Evolutionary conservation across 2,888 invertebrate species (phyloP).

Genomic region (Nineta flava): DNA sequence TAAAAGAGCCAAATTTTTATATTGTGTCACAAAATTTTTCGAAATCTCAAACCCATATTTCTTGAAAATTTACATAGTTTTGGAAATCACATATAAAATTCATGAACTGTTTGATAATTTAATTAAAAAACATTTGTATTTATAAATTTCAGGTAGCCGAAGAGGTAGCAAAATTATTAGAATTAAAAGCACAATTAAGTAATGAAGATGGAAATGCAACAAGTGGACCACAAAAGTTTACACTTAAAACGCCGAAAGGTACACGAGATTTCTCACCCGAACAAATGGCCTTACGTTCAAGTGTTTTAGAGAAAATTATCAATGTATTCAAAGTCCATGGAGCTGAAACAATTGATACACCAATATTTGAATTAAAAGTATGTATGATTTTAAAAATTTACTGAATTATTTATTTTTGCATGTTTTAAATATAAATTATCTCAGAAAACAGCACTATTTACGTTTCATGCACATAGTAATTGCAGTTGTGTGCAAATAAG

Average conservation of each 20-base stretch:
- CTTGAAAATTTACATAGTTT: too few relatives aligned
- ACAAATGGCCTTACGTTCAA: conserved; percentile 85
- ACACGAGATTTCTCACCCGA: conserved; percentile 89
- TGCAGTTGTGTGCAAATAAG: not conserved
- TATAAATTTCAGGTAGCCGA: conserved; percentile 63
- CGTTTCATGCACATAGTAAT: not conserved
- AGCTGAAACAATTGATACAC: conserved; percentile 95
- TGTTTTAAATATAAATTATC: too few relatives aligned
- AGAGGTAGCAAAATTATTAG: conserved; percentile 67
- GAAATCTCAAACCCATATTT: too few relatives aligned
- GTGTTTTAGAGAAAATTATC: conserved; percentile 73
- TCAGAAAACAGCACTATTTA: not conserved
- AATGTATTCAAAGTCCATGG: conserved; percentile 91
- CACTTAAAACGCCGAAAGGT: conserved; percentile 82
- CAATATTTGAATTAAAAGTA: conserved; percentile 93
- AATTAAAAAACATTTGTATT: conserved; percentile 9
- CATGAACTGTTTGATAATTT: too few relatives aligned
- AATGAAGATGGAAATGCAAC: conserved; percentile 38
- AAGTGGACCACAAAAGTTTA: conserved; percentile 50
- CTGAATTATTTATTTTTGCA: too few relatives aligned
- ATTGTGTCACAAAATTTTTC: too few relatives aligned
- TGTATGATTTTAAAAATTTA: conserved; percentile 7
- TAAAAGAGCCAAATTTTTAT: too few relatives aligned
- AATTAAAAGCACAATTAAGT: conserved; percentile 57
- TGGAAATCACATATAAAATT: too few relatives aligned